Evolutionary conservation across 2,888 invertebrate species (phyloP).

Genomic region (Epinotia demarniana): DNA sequence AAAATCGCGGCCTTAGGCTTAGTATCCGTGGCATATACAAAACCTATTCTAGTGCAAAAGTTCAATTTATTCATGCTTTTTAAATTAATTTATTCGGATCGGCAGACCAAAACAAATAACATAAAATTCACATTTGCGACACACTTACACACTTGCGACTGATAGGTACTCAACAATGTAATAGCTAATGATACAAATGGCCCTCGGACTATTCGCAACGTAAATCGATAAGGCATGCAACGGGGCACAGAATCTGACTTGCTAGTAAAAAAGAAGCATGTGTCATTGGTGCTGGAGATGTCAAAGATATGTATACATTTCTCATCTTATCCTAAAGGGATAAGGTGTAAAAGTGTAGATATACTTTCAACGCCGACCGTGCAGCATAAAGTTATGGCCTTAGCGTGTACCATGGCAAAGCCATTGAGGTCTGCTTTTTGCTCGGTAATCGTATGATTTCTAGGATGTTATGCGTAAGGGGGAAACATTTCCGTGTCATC

Average conservation of each 20-base stretch:
- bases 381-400: not conserved
- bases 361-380: not conserved
- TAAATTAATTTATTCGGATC: too few relatives aligned
- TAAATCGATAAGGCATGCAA: conserved; percentile 33
- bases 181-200: too few relatives aligned
- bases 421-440: conserved; percentile 36
- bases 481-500: conserved; percentile 44
- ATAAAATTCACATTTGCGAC: too few relatives aligned
- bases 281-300: not conserved
- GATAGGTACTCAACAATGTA: too few relatives aligned
- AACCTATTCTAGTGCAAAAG: too few relatives aligned
- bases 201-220: not conserved
- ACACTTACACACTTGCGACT: too few relatives aligned
- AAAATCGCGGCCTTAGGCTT: too few relatives aligned
- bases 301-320: not conserved
- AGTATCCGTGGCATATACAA: too few relatives aligned
- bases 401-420: conserved; percentile 1
- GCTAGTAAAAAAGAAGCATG: not conserved
- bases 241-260: conserved; percentile 29
- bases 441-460: conserved; percentile 47
- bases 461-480: conserved; percentile 43
- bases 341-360: not conserved
- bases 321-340: not conserved
- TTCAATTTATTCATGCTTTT: too few relatives aligned
- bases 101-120: too few relatives aligned